Evolutionary conservation across 2,113 vertebrate species (phyloP).

Genomic region (Pogonocichla stellata): DNA sequence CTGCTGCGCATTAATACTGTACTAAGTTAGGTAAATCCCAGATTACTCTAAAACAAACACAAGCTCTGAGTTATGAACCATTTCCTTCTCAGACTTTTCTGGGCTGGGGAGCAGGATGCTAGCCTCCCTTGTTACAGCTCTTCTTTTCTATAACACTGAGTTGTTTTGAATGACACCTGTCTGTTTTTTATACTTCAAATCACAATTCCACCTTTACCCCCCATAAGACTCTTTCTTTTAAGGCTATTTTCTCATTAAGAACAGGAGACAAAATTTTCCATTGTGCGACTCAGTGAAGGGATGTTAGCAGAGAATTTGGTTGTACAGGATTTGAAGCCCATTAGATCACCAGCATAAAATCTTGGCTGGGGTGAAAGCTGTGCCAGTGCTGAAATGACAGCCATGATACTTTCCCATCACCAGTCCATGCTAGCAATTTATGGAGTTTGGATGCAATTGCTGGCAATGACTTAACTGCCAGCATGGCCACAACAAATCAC

Average conservation of each 20-base stretch:
- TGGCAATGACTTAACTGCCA: conserved; percentile 51
- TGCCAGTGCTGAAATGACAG: not conserved
- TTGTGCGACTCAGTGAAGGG: not conserved
- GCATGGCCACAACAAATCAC: conserved; percentile 55
- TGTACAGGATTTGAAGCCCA: not conserved
- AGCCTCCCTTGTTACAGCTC: not conserved
- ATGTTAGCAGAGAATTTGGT: not conserved
- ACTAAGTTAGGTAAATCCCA: conserved; percentile 41
- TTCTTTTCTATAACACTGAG: not conserved
- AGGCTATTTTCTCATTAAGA: not conserved
- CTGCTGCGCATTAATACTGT: conserved; percentile 2
- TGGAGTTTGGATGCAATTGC: conserved; percentile 34
- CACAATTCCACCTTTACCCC: not conserved
- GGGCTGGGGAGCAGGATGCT: not conserved
- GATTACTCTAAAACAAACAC: conserved; percentile 13
- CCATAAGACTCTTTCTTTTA: not conserved
- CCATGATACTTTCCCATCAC: conserved; percentile 5
- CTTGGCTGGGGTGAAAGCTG: not conserved
- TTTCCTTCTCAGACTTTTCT: not conserved
- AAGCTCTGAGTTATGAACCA: not conserved
- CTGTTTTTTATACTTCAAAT: not conserved
- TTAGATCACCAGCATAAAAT: not conserved
- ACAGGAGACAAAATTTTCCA: not conserved
- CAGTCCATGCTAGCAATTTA: conserved; percentile 12
- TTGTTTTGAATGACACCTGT: not conserved